phyloP scores from a whole-genome alignment of 2,888 invertebrate species.

The Biston betularia region DNA sequence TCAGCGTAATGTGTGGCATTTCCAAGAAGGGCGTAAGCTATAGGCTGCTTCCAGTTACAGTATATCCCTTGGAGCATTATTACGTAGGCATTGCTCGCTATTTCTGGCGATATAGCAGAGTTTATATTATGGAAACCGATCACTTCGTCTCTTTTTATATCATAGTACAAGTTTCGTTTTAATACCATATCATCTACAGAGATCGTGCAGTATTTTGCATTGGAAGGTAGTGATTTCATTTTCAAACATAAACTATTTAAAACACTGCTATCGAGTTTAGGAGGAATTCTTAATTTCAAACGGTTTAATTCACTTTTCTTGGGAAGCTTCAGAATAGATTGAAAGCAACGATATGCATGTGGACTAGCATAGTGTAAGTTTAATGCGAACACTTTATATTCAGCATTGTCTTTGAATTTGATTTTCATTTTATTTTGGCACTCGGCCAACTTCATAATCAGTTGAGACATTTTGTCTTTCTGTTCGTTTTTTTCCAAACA shows the following conservation, averaged over 20 bases:
- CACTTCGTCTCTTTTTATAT: constrained; percentile 5
- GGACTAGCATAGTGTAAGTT: constrained; percentile 1
- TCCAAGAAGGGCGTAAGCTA: constrained; percentile 3
- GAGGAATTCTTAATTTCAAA: background rate
- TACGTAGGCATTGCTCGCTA: background rate
- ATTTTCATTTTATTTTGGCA: background rate
- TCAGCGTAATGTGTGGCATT: constrained; percentile 5
- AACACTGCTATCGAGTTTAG: background rate
- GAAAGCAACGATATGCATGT: background rate
- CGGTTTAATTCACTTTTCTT: background rate
- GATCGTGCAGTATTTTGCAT: constrained; percentile 14
- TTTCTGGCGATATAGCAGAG: background rate
- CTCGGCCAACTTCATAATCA: background rate
- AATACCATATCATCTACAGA: constrained; percentile 3
- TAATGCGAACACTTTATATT: background rate
- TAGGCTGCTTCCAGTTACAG: constrained; percentile 14
- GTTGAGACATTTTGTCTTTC: background rate
- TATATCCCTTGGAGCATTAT: constrained; percentile 13
- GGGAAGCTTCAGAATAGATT: constrained; percentile 1
- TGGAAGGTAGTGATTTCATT: constrained; percentile 2
- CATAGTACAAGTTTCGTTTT: constrained; percentile 11
- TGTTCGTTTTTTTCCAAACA: background rate
- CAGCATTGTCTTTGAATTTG: background rate
- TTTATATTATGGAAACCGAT: constrained; percentile 12
- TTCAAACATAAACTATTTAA: background rate